Evolutionary conservation across 2,888 invertebrate genomes (phyloP), one percentile per base, ranked within the genome.

Genomic region (Sarcophaga rosellei): DNA sequence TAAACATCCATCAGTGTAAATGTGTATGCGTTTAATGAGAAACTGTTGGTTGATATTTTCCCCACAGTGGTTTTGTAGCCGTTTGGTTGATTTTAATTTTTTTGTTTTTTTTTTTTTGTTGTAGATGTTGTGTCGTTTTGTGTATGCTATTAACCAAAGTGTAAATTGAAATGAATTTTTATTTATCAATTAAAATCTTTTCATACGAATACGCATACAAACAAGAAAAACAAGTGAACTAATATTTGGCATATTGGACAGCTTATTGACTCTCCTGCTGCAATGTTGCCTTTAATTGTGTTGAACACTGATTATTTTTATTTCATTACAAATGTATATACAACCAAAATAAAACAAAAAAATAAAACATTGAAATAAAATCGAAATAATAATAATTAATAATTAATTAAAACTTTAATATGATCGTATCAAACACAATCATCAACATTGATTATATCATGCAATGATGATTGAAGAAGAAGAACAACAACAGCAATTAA

Each of bases 151-250:
- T 76, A 81, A 76, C 69, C 63, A 65, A 76, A 82, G 76, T 82
- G 76, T 76, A 82, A 72, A 76, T 82, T 82, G 76, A 82, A 76
- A 76, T 82, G 47, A 70, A 66, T 65, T 82, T 81, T 82, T 81
- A 81, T 82, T 82, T 76, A 76, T 72, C 76, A 82, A 82, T 82
- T 82, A 76, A 76, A 76, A 81, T 61, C 57, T 65, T 45, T 69
- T 35, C 70, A 47, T 65, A 69, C 70, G 65, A 23, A 44, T 53
- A 53, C 44, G 35, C 25, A 72, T 68, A 20, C 21, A 61, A 44
- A 74, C 20, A 53, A 15, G 17, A 12, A 53, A 15, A 53, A 4
- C 53, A 53, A 12, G 53, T 53, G 15, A 12, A 53, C 53, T 53
- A 35, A 35, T 35, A 35, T 35, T 35, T 35, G 35, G 10, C 35